A percentile compares a stretch with the other conserved stretches of the same genome.
Evolutionary conservation across 2,113 vertebrate species (phyloP).

Genomic region (Siniperca knerii): DNA sequence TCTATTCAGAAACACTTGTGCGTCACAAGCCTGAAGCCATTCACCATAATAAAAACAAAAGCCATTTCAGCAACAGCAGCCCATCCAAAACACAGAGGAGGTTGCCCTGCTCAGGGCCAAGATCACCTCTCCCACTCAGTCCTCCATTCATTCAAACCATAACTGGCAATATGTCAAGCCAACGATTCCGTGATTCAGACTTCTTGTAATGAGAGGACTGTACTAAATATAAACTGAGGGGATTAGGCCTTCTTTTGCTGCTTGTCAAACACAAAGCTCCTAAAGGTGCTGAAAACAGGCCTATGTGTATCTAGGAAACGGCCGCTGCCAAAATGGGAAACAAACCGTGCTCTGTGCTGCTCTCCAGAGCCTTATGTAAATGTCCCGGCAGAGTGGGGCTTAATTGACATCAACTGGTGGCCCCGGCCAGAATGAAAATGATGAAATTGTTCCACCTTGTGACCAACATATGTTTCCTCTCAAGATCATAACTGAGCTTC

Average conservation of each 20-base stretch:
- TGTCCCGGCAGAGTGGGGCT: constrained; percentile 60
- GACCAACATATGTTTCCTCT: constrained; percentile 66
- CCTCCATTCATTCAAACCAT: constrained; percentile 64
- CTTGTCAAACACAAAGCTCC: constrained; percentile 75
- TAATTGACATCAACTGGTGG: constrained; percentile 72
- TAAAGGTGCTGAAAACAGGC: constrained; percentile 78
- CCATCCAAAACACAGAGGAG: constrained; percentile 36
- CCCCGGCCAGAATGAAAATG: constrained; percentile 52
- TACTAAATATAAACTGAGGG: constrained; percentile 69
- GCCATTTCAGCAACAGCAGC: constrained; percentile 31
- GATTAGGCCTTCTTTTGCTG: constrained; percentile 50
- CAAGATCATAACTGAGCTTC: constrained; percentile 31
- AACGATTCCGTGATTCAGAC: constrained; percentile 38
- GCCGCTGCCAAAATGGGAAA: constrained; percentile 73
- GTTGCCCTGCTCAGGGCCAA: constrained; percentile 13
- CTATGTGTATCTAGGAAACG: constrained; percentile 79
- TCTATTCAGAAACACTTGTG: constrained; percentile 24
- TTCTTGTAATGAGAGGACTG: constrained; percentile 50
- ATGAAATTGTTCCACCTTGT: constrained; percentile 69
- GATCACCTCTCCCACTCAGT: constrained; percentile 47
- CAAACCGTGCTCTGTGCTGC: constrained; percentile 74
- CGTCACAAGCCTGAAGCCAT: constrained; percentile 34
- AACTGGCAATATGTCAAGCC: constrained; percentile 65
- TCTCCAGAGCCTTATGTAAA: constrained; percentile 77
- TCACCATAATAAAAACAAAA: constrained; percentile 17